A percentile compares a stretch with the other conserved stretches of the same genome.
Conservation (phyloP, 2,888 invertebrate species). For the Stenodera caucasica region DNA sequence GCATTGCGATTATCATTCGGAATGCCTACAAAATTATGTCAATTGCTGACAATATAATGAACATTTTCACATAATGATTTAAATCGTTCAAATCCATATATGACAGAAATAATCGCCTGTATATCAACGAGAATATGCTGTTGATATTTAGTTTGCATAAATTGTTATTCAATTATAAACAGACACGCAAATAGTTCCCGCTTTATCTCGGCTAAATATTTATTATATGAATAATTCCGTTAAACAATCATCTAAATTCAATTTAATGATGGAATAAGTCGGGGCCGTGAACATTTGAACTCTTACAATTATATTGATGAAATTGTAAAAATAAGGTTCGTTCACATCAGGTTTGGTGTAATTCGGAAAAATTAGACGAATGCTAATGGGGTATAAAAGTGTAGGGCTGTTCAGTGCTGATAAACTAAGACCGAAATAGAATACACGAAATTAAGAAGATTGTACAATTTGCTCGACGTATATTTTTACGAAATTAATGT, state of each 20-base stretch:
- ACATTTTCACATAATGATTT: neutral
- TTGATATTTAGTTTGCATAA: neutral
- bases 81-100: neutral
- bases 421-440: slow-evolving; percentile 13
- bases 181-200: neutral
- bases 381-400: slow-evolving; percentile 14
- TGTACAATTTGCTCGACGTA: neutral
- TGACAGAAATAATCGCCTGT: neutral
- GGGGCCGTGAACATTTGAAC: too few relatives aligned
- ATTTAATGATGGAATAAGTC: too few relatives aligned
- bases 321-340: neutral
- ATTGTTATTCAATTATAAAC: neutral
- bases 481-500: neutral
- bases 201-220: too few relatives aligned
- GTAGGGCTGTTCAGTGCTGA: slow-evolving; percentile 13
- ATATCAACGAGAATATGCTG: neutral
- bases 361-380: slow-evolving; percentile 14
- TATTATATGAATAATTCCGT: too few relatives aligned
- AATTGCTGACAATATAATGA: neutral
- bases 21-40: too few relatives aligned
- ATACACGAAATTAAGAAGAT: slow-evolving; percentile 19
- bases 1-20: too few relatives aligned
- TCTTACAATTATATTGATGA: too few relatives aligned
- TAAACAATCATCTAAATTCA: too few relatives aligned
- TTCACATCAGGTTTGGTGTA: neutral